Conservation (phyloP, 2,113 vertebrate species). For the Pimephales promelas region DNA sequence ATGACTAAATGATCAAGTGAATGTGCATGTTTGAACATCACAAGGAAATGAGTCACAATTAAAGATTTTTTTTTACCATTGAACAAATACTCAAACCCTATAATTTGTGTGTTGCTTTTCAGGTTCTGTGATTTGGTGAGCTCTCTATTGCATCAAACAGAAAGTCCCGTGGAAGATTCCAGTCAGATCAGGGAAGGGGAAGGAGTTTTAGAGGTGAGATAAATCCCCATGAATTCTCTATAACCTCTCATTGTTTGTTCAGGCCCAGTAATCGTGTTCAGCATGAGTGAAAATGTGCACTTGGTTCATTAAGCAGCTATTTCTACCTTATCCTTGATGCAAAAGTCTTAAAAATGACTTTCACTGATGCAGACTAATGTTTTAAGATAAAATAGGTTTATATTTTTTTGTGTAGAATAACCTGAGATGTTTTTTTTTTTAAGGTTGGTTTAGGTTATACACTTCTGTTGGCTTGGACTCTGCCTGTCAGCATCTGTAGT, state of each 20-base stretch:
- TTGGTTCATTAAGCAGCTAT: background rate
- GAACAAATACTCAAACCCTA: background rate
- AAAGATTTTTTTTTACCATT: background rate
- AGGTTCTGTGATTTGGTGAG: conserved; percentile 88
- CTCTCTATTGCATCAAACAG: conserved; percentile 76
- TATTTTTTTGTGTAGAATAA: background rate
- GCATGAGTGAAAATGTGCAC: conserved; percentile 9
- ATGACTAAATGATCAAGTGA: background rate
- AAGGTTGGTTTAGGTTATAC: background rate
- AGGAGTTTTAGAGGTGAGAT: conserved; percentile 82
- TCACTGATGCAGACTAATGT: background rate
- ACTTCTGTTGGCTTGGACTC: background rate
- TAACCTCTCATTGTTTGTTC: background rate
- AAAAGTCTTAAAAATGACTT: background rate
- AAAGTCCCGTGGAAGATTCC: conserved; percentile 59
- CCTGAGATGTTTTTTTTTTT: background rate
- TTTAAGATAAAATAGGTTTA: background rate
- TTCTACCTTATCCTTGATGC: background rate
- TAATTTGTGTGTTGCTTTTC: conserved; percentile 7
- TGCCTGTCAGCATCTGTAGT: background rate
- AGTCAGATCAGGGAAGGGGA: conserved; percentile 60
- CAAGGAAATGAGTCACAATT: background rate
- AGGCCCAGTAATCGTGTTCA: background rate
- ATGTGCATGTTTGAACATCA: background rate
- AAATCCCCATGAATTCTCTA: background rate